These are phyloP conservation scores for Temnothorax longispinosus DNA, from an alignment of 1,140 invertebrate species.

Conservation along the genomic window DNA sequence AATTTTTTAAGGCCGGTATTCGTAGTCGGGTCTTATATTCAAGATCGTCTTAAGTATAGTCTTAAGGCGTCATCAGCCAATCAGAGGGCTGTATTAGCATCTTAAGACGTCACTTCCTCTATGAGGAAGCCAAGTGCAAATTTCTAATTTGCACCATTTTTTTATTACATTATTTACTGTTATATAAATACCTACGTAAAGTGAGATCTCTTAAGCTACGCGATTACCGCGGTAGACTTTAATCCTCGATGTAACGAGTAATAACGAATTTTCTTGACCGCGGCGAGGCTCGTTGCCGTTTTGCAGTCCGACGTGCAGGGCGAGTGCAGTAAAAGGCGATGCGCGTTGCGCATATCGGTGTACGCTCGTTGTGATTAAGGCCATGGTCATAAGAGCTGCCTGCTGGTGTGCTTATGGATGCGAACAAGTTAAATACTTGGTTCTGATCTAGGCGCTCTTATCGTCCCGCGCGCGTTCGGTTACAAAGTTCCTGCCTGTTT, in stretches of 20 bases:
- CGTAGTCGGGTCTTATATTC: no score
- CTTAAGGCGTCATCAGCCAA: no score
- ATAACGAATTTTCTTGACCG: constrained; percentile 46
- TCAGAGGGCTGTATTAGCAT: no score
- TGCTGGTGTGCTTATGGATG: constrained; percentile 66
- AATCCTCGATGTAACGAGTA: constrained; percentile 3
- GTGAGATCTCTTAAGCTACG: not conserved
- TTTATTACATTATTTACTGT: not conserved
- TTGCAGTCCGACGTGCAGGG: not conserved
- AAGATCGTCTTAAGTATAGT: no score
- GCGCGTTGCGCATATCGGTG: constrained; percentile 64
- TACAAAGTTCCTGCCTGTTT: constrained; percentile 51
- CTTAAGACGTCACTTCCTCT: no score
- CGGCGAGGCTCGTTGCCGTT: not conserved
- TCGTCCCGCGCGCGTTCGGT: constrained; percentile 54
- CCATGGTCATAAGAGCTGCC: constrained; percentile 69
- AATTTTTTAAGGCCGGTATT: no score
- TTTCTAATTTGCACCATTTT: no score
- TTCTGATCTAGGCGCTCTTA: constrained; percentile 67
- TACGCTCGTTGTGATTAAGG: constrained; percentile 71
- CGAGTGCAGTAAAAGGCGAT: constrained; percentile 64
- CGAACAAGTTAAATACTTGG: constrained; percentile 73
- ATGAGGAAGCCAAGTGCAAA: no score
- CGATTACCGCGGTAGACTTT: not conserved
- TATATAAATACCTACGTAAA: not conserved